phyloP scores from a whole-genome alignment of 2,888 invertebrate genomes.

The Synanthedon tipuliformis region DNA sequence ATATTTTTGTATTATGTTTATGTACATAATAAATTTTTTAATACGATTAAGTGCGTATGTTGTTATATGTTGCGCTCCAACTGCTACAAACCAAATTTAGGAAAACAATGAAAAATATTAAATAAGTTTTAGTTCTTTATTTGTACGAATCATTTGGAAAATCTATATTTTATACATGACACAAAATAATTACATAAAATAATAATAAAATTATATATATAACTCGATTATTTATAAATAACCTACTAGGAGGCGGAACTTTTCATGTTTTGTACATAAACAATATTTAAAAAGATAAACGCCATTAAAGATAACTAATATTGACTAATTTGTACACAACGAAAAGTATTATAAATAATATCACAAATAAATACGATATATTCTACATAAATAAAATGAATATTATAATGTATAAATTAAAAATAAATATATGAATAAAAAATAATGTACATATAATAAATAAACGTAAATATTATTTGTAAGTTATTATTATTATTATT shows the following conservation, averaged over 20 bases:
- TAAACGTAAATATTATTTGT: slow-evolving; percentile 15
- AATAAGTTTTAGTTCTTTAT: slow-evolving; percentile 49
- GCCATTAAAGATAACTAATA: slow-evolving; percentile 4
- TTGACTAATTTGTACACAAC: slow-evolving; percentile 5
- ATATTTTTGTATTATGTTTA: too few relatives aligned
- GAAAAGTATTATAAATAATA: slow-evolving; percentile 2
- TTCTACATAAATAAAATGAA: slow-evolving; percentile 9
- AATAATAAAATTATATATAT: slow-evolving; percentile 5
- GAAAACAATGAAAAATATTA: not conserved
- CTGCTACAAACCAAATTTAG: too few relatives aligned
- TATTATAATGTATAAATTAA: slow-evolving; percentile 2
- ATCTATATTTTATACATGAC: slow-evolving; percentile 9
- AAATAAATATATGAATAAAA: not conserved
- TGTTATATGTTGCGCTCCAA: too few relatives aligned
- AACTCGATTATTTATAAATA: slow-evolving; percentile 6
- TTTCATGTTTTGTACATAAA: slow-evolving; percentile 1
- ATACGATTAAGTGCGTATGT: too few relatives aligned
- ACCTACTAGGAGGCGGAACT: slow-evolving; percentile 1
- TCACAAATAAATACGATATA: slow-evolving; percentile 6
- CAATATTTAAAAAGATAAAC: slow-evolving; percentile 3
- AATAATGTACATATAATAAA: slow-evolving; percentile 8
- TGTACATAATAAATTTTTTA: too few relatives aligned
- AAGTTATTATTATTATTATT: slow-evolving; percentile 1
- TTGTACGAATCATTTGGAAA: slow-evolving; percentile 45
- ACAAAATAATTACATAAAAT: slow-evolving; percentile 6